Percentiles rank a stretch among this genome's conserved stretches.
Conservation (phyloP, 2,888 invertebrate species). For the Drosophila subquinaria region DNA sequence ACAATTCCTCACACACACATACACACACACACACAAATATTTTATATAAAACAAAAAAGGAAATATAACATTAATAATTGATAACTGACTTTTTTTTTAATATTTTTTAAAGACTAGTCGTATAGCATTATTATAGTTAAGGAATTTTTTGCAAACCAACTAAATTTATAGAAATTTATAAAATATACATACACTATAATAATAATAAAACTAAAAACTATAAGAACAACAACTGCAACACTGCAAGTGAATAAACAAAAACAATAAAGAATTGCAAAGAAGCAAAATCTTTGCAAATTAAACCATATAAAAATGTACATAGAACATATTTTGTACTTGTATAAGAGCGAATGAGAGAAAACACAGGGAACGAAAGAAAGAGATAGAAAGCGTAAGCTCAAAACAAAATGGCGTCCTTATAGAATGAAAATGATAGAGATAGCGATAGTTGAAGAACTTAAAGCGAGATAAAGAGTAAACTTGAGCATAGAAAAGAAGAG, state of each 20-base stretch:
- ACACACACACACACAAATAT: constrained; percentile 3
- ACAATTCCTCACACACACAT: constrained; percentile 4
- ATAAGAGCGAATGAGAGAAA: constrained; percentile 10
- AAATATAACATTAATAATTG: constrained; percentile 21
- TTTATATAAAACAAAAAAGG: constrained; percentile 14
- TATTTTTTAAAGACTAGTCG: constrained; percentile 68
- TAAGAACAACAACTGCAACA: constrained; percentile 1
- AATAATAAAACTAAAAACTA: constrained; percentile 26
- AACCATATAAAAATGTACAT: neutral
- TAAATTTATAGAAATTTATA: constrained; percentile 41
- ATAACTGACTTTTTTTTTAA: constrained; percentile 49
- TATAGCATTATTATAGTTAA: constrained; percentile 71
- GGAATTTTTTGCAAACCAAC: constrained; percentile 48
- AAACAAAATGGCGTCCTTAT: constrained; percentile 44
- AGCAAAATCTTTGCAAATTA: neutral
- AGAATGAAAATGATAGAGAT: constrained; percentile 7
- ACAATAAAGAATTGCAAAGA: neutral
- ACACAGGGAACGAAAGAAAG: constrained; percentile 7
- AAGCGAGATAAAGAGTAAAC: constrained; percentile 12
- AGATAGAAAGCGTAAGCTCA: neutral
- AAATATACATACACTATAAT: constrained; percentile 21
- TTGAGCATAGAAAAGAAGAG: constrained; percentile 15
- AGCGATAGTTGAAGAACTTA: constrained; percentile 6
- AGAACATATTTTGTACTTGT: constrained; percentile 6
- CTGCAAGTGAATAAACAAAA: constrained; percentile 13